These are phyloP conservation scores for Hirtodrosophila alboralis DNA, from an alignment of 2,888 invertebrate species.

Conservation along the genomic window DNA sequence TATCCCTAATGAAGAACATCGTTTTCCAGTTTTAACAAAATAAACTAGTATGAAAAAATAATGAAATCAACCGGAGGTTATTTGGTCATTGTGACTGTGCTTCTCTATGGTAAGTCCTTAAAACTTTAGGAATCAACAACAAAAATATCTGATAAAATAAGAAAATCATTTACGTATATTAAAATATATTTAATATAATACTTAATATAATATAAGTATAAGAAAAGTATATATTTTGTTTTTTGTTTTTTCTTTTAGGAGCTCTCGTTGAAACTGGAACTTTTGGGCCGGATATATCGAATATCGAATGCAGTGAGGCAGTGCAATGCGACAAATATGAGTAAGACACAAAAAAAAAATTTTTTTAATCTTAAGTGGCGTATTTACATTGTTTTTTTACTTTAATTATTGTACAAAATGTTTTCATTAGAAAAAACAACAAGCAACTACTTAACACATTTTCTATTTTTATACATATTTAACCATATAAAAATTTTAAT, in stretches of 20 bases:
- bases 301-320: constrained; percentile 1
- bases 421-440: too few species aligned
- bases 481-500: too few species aligned
- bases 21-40: neutral
- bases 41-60: neutral
- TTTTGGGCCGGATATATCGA: neutral
- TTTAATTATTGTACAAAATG: too few species aligned
- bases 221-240: neutral
- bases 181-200: too few species aligned
- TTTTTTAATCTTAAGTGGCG: neutral
- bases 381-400: too few species aligned
- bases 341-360: neutral
- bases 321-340: constrained; percentile 14
- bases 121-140: too few species aligned
- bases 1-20: constrained; percentile 1
- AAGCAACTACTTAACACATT: too few species aligned
- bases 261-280: neutral
- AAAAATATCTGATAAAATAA: too few species aligned
- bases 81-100: constrained; percentile 5
- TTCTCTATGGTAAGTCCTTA: constrained; percentile 12
- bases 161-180: too few species aligned
- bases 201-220: too few species aligned
- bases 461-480: too few species aligned
- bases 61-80: neutral
- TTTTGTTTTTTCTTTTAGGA: neutral